Evolutionary conservation across 1,140 invertebrate genomes (phyloP).

Genomic region (Drosophila simulans): DNA sequence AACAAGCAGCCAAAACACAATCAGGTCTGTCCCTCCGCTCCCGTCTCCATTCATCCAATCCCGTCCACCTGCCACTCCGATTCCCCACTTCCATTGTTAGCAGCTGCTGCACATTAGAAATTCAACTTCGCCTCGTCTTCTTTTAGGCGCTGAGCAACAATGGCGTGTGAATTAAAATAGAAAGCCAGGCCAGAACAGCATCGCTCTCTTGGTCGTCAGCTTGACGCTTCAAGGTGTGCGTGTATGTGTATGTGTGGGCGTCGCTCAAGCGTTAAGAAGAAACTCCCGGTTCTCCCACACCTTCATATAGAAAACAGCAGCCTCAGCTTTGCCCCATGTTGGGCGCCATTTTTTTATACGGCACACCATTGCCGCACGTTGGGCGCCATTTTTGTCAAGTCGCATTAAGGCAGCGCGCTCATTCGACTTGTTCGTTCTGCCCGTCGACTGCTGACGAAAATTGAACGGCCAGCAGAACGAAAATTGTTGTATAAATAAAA

Average conservation of each 20-base stretch:
- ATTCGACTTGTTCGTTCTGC: conserved; percentile 58
- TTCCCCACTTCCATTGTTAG: conserved; percentile 67
- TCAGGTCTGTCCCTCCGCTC: conserved; percentile 38
- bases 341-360: conserved; percentile 80
- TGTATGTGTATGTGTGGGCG: conserved; percentile 47
- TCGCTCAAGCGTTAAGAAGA: conserved; percentile 69
- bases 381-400: conserved; percentile 82
- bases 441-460: conserved; percentile 69
- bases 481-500: conserved; percentile 84
- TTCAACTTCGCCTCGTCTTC: conserved; percentile 76
- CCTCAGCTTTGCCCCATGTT: conserved; percentile 54
- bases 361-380: conserved; percentile 55
- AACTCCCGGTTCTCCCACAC: background rate
- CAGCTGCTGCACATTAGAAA: conserved; percentile 81
- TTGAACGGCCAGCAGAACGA: conserved; percentile 70
- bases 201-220: conserved; percentile 63
- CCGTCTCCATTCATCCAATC: background rate
- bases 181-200: conserved; percentile 56
- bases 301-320: conserved; percentile 1
- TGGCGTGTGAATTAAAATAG: conserved; percentile 82
- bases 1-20: conserved; percentile 62
- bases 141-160: conserved; percentile 77
- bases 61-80: conserved; percentile 26
- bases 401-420: conserved; percentile 70
- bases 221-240: conserved; percentile 63